Conservation (phyloP, 2,888 invertebrate species). For the Pristionchus mayeri region DNA sequence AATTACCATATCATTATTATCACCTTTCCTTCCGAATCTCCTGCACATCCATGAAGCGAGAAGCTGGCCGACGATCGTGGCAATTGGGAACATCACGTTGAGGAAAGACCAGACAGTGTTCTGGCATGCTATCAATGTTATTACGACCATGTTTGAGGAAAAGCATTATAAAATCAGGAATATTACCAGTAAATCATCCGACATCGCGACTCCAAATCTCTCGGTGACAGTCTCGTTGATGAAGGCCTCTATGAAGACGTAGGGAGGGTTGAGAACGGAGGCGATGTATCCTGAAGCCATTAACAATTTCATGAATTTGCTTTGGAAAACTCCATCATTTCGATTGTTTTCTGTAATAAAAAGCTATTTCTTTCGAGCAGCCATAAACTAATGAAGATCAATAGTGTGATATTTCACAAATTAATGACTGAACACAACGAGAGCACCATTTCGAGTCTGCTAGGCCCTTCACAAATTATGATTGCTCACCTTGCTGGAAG, state of each 20-base stretch:
- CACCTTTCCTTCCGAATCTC: too few species aligned
- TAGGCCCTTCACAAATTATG: background rate
- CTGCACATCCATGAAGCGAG: slow-evolving; percentile 56
- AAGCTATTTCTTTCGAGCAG: too few species aligned
- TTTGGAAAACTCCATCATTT: too few species aligned
- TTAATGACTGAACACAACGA: background rate
- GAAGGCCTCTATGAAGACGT: slow-evolving; percentile 49
- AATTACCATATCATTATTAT: background rate
- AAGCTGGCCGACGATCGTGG: slow-evolving; percentile 59
- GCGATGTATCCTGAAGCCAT: slow-evolving; percentile 52
- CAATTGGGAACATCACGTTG: slow-evolving; percentile 58
- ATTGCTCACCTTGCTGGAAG: slow-evolving; percentile 49
- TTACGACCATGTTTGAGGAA: slow-evolving; percentile 53
- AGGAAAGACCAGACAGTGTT: too few species aligned
- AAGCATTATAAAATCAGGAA: slow-evolving; percentile 57
- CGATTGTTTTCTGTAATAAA: too few species aligned
- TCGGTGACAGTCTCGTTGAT: slow-evolving; percentile 49
- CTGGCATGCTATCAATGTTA: too few species aligned
- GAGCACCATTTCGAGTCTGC: too few species aligned
- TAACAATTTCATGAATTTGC: too few species aligned
- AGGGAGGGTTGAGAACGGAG: slow-evolving; percentile 51
- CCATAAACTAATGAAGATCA: too few species aligned
- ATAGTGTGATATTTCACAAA: background rate
- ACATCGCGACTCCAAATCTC: slow-evolving; percentile 36
- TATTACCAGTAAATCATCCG: slow-evolving; percentile 46